Evolutionary conservation across 2,113 vertebrate species (phyloP).

Genomic region (Semicossyphus pulcher): DNA sequence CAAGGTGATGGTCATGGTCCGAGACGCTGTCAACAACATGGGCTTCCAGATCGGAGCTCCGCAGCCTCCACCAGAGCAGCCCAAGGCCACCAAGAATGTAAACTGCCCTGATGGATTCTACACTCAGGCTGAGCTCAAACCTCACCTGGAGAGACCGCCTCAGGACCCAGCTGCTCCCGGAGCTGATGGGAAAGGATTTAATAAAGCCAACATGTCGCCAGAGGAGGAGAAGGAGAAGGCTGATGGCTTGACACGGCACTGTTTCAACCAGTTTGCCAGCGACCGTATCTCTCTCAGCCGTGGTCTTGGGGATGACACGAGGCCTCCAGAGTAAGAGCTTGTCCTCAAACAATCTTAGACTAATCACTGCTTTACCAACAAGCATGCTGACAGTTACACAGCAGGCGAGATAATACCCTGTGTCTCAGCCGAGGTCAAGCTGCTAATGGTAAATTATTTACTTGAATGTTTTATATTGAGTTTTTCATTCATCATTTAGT

Average conservation of each 20-base stretch:
- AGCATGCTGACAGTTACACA: constrained; percentile 14
- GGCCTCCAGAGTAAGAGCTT: constrained; percentile 91
- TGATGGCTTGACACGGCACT: constrained; percentile 91
- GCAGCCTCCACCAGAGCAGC: constrained; percentile 59
- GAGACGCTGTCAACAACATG: constrained; percentile 90
- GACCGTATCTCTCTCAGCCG: constrained; percentile 95
- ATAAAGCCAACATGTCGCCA: constrained; percentile 81
- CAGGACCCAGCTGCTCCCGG: constrained; percentile 87
- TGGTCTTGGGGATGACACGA: constrained; percentile 91
- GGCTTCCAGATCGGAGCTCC: constrained; percentile 92
- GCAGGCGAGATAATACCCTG: constrained; percentile 22
- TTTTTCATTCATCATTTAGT: neutral
- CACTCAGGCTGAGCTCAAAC: constrained; percentile 86
- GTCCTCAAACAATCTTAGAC: neutral
- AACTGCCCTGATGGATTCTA: constrained; percentile 89
- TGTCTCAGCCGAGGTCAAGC: neutral
- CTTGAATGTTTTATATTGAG: constrained; percentile 12
- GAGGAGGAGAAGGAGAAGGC: constrained; percentile 91
- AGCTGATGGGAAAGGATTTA: constrained; percentile 87
- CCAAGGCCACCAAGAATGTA: constrained; percentile 47
- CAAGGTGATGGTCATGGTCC: constrained; percentile 88
- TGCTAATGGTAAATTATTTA: constrained; percentile 42
- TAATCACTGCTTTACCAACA: constrained; percentile 29
- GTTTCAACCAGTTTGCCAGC: constrained; percentile 97
- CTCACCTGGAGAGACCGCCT: constrained; percentile 86